Evolutionary conservation across 1,140 invertebrate species (phyloP).

Genomic region (Zaprionus tsacasi): DNA sequence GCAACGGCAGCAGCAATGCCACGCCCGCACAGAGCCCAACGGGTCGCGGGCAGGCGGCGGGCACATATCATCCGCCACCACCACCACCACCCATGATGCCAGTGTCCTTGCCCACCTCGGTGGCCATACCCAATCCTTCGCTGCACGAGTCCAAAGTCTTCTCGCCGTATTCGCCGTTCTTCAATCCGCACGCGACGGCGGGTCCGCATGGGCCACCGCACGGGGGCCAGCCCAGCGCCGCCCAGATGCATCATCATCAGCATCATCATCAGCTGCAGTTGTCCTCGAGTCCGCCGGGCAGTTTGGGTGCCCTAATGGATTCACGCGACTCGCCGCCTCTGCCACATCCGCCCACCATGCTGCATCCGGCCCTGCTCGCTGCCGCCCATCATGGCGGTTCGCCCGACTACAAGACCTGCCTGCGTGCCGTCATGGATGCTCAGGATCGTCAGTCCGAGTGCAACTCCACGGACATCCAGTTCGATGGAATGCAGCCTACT

Average conservation of each 20-base stretch:
- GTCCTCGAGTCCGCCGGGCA: slow-evolving; percentile 85
- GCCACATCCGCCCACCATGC: slow-evolving; percentile 91
- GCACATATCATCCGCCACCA: slow-evolving; percentile 87
- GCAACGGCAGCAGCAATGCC: slow-evolving; percentile 66
- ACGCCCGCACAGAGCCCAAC: slow-evolving; percentile 87
- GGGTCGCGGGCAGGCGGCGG: slow-evolving; percentile 86
- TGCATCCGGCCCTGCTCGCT: slow-evolving; percentile 91
- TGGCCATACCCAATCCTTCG: slow-evolving; percentile 98
- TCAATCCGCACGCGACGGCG: slow-evolving; percentile 85
- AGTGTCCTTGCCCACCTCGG: slow-evolving; percentile 93
- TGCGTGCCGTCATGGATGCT: slow-evolving; percentile 89
- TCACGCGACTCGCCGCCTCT: slow-evolving; percentile 91
- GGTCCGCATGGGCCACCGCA: slow-evolving; percentile 85
- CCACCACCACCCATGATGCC: slow-evolving; percentile 87
- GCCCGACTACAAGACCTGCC: slow-evolving; percentile 90
- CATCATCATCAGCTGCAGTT: slow-evolving; percentile 84
- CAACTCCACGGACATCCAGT: slow-evolving; percentile 93
- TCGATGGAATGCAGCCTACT: slow-evolving; percentile 96
- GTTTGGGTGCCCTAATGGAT: slow-evolving; percentile 87
- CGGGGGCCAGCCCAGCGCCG: slow-evolving; percentile 84
- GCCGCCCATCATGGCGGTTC: slow-evolving; percentile 90
- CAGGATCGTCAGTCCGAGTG: slow-evolving; percentile 94
- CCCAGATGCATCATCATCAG: slow-evolving; percentile 84
- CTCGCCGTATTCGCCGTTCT: slow-evolving; percentile 95
- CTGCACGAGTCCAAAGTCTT: slow-evolving; percentile 97